Evolutionary conservation across 2,888 invertebrate genomes (phyloP).

Genomic region (Drosophila suboccidentalis): DNA sequence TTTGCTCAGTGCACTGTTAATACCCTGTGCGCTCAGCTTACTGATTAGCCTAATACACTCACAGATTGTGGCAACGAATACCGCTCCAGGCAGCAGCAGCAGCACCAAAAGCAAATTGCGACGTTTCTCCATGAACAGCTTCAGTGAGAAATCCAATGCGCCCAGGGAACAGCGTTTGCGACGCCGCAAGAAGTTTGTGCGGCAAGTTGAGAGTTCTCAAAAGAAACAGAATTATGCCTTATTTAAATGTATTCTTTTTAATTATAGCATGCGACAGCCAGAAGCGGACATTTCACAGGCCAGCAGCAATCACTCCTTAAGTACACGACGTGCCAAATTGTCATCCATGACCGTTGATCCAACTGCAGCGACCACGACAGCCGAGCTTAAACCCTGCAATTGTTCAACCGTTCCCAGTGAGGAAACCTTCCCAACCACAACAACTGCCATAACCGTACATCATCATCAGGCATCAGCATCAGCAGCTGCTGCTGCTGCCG

Average conservation of each 20-base stretch:
- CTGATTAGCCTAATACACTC: slow-evolving; percentile 92
- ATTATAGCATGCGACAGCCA: slow-evolving; percentile 73
- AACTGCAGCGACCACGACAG: slow-evolving; percentile 6
- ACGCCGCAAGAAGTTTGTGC: slow-evolving; percentile 83
- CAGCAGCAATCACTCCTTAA: slow-evolving; percentile 51
- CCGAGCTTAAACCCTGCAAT: slow-evolving; percentile 26
- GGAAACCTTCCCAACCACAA: slow-evolving; percentile 51
- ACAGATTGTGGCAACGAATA: slow-evolving; percentile 91
- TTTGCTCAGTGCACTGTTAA: slow-evolving; percentile 89
- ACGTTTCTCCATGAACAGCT: slow-evolving; percentile 76
- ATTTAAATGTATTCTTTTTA: background rate
- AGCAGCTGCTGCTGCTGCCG: too few relatives aligned
- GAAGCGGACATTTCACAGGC: slow-evolving; percentile 66
- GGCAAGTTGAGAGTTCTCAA: slow-evolving; percentile 65
- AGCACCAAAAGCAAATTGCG: slow-evolving; percentile 77
- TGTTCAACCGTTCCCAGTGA: slow-evolving; percentile 43
- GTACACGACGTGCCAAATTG: slow-evolving; percentile 41
- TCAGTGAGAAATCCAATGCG: slow-evolving; percentile 62
- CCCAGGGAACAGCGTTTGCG: slow-evolving; percentile 74
- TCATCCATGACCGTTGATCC: slow-evolving; percentile 23
- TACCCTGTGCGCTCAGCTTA: slow-evolving; percentile 91
- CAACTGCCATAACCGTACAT: slow-evolving; percentile 56
- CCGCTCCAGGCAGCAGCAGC: slow-evolving; percentile 73
- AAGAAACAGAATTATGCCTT: background rate
- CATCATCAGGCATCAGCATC: slow-evolving; percentile 11